These are phyloP conservation scores for Riparia riparia DNA, from an alignment of 2,113 vertebrate genomes.

Conservation along the genomic window DNA sequence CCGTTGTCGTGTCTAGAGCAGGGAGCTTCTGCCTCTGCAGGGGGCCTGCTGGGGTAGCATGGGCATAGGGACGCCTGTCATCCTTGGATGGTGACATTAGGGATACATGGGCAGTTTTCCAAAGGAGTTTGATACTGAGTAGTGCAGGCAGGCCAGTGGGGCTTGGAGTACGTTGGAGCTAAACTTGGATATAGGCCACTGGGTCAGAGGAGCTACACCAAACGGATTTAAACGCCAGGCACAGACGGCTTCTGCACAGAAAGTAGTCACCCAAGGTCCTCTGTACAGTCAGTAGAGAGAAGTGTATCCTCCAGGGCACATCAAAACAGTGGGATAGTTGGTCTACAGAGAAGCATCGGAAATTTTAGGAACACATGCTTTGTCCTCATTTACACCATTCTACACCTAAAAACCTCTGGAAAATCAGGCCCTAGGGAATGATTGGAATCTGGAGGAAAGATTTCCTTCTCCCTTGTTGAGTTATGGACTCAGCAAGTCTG, in stretches of 20 bases:
- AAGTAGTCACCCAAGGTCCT: not conserved
- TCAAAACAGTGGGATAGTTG: not conserved
- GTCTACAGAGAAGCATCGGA: not conserved
- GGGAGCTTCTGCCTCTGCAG: not conserved
- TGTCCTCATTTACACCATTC: not conserved
- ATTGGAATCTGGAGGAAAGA: not conserved
- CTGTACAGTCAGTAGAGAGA: not conserved
- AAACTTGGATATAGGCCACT: not conserved
- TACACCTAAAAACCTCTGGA: not conserved
- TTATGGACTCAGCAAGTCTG: accelerated
- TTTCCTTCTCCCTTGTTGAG: not conserved
- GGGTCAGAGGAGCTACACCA: not conserved
- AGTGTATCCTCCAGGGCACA: not conserved
- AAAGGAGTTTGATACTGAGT: accelerated
- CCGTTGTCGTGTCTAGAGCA: not conserved
- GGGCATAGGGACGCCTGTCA: accelerated
- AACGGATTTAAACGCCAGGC: not conserved
- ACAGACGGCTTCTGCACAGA: not conserved
- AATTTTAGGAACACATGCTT: not conserved
- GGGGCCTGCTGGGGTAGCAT: not conserved
- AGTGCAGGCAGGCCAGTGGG: not conserved
- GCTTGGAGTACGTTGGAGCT: not conserved
- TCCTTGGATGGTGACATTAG: not conserved
- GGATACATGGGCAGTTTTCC: not conserved
- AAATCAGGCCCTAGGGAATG: not conserved